Percentiles rank a stretch among this genome's conserved stretches.
phyloP scores from a whole-genome alignment of 2,113 vertebrate genomes.

The Sinocyclocheilus maitianheensis region DNA sequence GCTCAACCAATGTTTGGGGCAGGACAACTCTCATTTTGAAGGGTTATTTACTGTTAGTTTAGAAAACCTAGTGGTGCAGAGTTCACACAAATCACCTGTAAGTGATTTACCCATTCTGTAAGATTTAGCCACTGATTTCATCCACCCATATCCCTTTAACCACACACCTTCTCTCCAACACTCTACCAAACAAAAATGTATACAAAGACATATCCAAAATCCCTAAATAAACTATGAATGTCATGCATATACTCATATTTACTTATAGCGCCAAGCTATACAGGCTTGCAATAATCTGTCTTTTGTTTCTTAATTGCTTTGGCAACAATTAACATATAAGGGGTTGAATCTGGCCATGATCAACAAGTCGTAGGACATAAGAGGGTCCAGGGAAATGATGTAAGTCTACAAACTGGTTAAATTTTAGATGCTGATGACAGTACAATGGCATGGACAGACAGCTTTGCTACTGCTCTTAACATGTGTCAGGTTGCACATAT shows the following conservation, averaged over 20 bases:
- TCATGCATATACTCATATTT: not conserved
- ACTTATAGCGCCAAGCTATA: too few species aligned
- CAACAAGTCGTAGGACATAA: not conserved
- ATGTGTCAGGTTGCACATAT: constrained; percentile 66
- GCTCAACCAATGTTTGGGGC: not conserved
- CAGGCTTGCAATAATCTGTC: not conserved
- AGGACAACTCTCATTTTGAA: not conserved
- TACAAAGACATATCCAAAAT: not conserved
- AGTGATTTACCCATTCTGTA: not conserved
- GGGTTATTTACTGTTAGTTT: not conserved
- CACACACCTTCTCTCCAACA: too few species aligned
- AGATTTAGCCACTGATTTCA: not conserved
- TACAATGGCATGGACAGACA: constrained; percentile 66
- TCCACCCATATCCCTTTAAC: not conserved
- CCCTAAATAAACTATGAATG: not conserved
- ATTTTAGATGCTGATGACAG: constrained; percentile 60
- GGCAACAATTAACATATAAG: constrained; percentile 24
- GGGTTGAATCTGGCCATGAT: not conserved
- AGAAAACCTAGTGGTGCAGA: not conserved
- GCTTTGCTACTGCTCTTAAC: constrained; percentile 64
- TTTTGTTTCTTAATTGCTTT: not conserved
- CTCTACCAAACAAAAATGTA: too few species aligned
- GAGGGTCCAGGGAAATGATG: constrained; percentile 38
- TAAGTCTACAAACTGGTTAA: constrained; percentile 48
- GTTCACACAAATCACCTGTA: not conserved